Base-by-base conservation (phyloP, 2,113 vertebrate genomes). In the Burhinus bistriatus region DNA sequence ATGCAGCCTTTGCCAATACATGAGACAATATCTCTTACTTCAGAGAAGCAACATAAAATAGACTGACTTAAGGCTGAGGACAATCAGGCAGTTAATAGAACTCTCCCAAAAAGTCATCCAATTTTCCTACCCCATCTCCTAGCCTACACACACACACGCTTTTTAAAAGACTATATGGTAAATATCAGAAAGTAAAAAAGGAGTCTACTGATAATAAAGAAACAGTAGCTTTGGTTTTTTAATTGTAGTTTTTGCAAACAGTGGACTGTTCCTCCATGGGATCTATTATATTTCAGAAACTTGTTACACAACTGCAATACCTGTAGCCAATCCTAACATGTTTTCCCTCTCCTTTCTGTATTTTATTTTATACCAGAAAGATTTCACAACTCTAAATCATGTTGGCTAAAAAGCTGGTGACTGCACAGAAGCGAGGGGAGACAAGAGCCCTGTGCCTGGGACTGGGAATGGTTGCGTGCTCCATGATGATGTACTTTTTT, bases 371-470 rank as follows among this genome's bases (percentile, higher is more conserved):
- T 51, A 45, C 23, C 80, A 97, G 96, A 88, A 92, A 77, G 71
- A 58, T 96, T 90, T 66, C 25, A 22, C 58, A 77, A 9, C 15
- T 79, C 40, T 65, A 34, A 22, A 88, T 36, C 82, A 97, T 97
- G 97, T 91, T 98, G 97, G 97, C 79, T 52, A 98, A 98, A 97
- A 98, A 98, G 93, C 1, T 98, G 95, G 98, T 98, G 95, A 98
- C 97, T 36, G 97, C 98, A 59, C 98, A 98, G 91, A 98, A 98
- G 72, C 95, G 98, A 76, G 98, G 98, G 75, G 98, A 98, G 93
- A 98, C 98, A 0, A 98, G 98, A 71, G 98, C 98, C 38, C 94
- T 98, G 5, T 98, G 97, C 84, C 96, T 98, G 88, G 98, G 98
- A 2, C 93, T 98, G 52, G 97, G 98, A 89, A 98, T 98, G 98